phyloP scores from a whole-genome alignment of 2,797 vertebrate species.

The Tenualosa ilisha region DNA sequence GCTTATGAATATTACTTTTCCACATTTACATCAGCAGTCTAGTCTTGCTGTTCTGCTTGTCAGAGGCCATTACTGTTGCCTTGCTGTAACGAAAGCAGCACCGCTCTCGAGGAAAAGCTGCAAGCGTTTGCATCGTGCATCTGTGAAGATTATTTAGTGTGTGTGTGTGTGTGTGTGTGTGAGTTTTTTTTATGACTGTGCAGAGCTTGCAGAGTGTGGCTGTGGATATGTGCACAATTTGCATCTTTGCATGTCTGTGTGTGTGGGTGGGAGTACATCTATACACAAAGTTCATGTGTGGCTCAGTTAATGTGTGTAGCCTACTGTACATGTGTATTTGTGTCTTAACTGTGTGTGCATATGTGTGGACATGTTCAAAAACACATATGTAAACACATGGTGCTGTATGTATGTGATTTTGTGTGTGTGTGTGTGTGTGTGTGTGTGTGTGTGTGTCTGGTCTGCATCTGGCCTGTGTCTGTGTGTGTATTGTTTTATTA shows the following conservation, averaged over 20 bases:
- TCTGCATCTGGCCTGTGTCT: too few relatives aligned
- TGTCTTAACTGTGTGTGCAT: neutral
- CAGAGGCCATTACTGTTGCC: neutral
- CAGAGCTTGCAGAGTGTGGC: neutral
- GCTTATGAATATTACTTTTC: neutral
- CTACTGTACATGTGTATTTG: neutral
- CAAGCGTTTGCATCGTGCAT: neutral
- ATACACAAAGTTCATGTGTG: neutral
- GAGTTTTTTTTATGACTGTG: neutral
- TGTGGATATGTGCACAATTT: neutral
- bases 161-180: neutral
- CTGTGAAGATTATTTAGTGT: neutral
- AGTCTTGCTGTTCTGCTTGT: neutral
- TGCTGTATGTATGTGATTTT: neutral
- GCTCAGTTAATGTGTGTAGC: neutral
- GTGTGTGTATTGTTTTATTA: too few relatives aligned
- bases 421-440: neutral
- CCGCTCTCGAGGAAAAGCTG: conserved; percentile 3
- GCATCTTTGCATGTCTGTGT: neutral
- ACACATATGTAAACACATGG: neutral
- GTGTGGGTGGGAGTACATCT: neutral
- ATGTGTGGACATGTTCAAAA: neutral
- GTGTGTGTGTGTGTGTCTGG: too few relatives aligned
- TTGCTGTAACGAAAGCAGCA: neutral
- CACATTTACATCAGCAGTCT: neutral